phyloP scores from a whole-genome alignment of 1,140 invertebrate species.

The Lucilia sericata region DNA sequence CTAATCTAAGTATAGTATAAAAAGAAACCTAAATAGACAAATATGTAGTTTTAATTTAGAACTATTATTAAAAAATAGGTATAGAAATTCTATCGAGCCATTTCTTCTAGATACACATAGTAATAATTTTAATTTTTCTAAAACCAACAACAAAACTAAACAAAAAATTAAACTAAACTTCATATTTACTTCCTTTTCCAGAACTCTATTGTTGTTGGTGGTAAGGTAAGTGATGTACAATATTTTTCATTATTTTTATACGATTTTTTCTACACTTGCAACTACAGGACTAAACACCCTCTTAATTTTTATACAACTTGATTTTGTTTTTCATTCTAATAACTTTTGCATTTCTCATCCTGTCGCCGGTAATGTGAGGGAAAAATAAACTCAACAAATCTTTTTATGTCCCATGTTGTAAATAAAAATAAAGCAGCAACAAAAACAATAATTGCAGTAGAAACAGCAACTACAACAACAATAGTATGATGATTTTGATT shows the following conservation, averaged over 20 bases:
- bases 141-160: too few relatives aligned
- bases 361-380: background rate
- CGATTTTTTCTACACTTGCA: background rate
- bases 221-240: background rate
- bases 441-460: background rate
- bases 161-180: too few relatives aligned
- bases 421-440: conserved; percentile 44
- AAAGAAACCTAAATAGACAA: too few relatives aligned
- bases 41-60: too few relatives aligned
- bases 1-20: too few relatives aligned
- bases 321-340: conserved; percentile 18
- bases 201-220: background rate
- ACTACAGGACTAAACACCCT: background rate
- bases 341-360: background rate
- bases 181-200: background rate
- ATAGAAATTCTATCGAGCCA: too few relatives aligned
- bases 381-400: conserved; percentile 8
- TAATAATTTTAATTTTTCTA: too few relatives aligned
- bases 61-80: too few relatives aligned
- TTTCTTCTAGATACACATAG: too few relatives aligned
- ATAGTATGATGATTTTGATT: conserved; percentile 34
- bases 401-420: conserved; percentile 43
- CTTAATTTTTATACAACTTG: background rate
- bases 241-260: background rate
- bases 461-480: conserved; percentile 8